Percentiles rank a stretch among this genome's conserved stretches.
phyloP scores from a whole-genome alignment of 64 coral and sea anemone species.

The Cladopsammia gracilis region DNA sequence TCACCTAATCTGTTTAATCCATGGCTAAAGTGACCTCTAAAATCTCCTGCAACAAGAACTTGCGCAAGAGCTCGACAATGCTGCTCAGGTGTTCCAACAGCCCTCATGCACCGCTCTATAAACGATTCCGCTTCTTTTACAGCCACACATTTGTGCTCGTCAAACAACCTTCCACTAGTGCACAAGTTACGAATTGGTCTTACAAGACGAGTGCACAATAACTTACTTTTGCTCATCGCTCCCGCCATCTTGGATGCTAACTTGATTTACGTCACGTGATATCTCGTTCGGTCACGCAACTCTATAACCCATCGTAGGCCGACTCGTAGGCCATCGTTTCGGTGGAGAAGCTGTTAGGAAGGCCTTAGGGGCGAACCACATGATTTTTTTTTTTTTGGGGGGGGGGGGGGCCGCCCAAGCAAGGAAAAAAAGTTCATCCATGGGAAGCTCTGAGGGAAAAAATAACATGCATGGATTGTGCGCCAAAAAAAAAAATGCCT shows the following conservation, averaged over 20 bases:
- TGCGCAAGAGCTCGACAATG: slow-evolving; percentile 73
- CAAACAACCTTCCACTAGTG: neutral
- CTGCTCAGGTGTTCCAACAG: slow-evolving; percentile 70
- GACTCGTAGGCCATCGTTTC: too few relatives aligned
- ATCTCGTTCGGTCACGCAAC: too few relatives aligned
- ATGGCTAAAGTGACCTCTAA: slow-evolving; percentile 89
- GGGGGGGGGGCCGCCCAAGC: too few relatives aligned
- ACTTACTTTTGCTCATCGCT: neutral
- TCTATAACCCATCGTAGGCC: too few relatives aligned
- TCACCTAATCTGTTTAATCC: slow-evolving; percentile 90
- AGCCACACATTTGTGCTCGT: slow-evolving; percentile 70
- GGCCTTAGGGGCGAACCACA: too few relatives aligned
- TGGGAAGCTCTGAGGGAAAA: too few relatives aligned
- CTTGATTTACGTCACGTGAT: neutral
- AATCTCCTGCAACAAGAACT: slow-evolving; percentile 83
- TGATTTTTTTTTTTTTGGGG: too few relatives aligned
- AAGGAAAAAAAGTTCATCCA: too few relatives aligned
- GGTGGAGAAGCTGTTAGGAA: too few relatives aligned
- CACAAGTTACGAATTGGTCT: slow-evolving; percentile 5
- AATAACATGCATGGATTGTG: too few relatives aligned
- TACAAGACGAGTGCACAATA: neutral
- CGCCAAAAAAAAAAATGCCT: too few relatives aligned
- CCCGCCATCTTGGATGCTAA: slow-evolving; percentile 8
- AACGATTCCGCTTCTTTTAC: slow-evolving; percentile 78
- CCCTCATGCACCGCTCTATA: slow-evolving; percentile 83